A percentile compares a stretch with the other conserved stretches of the same genome.
These are phyloP conservation scores for Conus canariensis DNA, from an alignment of 2,888 invertebrate genomes.

Conservation along the genomic window DNA sequence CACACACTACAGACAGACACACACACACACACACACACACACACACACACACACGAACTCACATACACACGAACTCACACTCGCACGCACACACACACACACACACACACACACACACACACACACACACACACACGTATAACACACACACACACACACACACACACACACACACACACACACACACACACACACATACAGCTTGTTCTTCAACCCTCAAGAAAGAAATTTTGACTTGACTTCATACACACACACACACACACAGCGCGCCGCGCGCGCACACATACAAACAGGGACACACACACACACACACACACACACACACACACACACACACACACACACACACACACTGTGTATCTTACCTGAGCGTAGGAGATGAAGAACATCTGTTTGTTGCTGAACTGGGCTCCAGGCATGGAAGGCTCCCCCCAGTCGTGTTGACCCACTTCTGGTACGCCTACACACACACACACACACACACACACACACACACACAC, in stretches of 20 bases:
- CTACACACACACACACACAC: constrained; percentile 52
- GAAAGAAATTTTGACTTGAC: not conserved
- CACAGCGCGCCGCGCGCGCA: too few relatives aligned
- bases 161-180: not conserved
- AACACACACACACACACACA: not conserved
- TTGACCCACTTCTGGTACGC: constrained; percentile 66
- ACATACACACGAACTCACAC: too few relatives aligned
- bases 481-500: not conserved
- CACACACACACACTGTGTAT: not conserved
- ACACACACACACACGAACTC: not conserved
- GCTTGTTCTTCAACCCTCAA: not conserved
- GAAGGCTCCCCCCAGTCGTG: constrained; percentile 59
- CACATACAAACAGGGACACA: not conserved
- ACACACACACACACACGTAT: not conserved
- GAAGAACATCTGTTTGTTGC: constrained; percentile 81
- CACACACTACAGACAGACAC: too few relatives aligned
- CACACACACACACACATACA: not conserved
- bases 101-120: not conserved
- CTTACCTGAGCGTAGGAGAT: constrained; percentile 81
- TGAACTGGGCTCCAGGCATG: constrained; percentile 52
- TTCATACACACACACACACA: not conserved
- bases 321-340: too few relatives aligned
- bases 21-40: not conserved
- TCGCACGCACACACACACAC: not conserved
- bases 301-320: not conserved